A percentile compares a stretch with the other conserved stretches of the same genome.
These are phyloP conservation scores for Cephus rjabovi DNA, from an alignment of 2,888 invertebrate genomes.

Conservation along the genomic window DNA sequence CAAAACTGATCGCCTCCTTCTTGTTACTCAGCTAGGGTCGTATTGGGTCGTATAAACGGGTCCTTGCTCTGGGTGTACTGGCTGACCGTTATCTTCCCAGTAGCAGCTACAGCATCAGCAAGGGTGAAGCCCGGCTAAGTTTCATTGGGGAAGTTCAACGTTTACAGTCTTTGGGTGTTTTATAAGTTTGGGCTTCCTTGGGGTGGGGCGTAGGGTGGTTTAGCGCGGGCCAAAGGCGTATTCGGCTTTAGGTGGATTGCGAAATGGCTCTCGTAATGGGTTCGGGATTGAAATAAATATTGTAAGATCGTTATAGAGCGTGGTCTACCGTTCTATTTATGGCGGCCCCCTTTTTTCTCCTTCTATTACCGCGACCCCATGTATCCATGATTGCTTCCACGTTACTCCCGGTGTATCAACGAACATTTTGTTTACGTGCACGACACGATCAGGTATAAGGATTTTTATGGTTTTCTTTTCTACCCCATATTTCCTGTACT, in stretches of 20 bases:
- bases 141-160: constrained; percentile 25
- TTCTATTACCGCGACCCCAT: neutral
- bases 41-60: neutral
- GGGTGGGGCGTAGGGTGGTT: neutral
- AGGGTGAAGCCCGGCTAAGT: constrained; percentile 3
- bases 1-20: neutral
- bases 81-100: neutral
- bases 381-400: neutral
- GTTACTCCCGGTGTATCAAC: neutral
- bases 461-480: neutral
- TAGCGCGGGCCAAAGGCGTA: constrained; percentile 24
- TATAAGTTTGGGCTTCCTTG: constrained; percentile 7
- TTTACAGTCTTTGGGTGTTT: constrained; percentile 22
- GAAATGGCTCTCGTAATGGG: constrained; percentile 43
- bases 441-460: neutral
- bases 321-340: constrained; percentile 25
- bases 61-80: neutral
- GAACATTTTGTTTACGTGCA: neutral
- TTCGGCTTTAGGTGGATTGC: constrained; percentile 31
- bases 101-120: neutral
- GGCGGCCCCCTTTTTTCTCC: neutral
- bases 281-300: constrained; percentile 45
- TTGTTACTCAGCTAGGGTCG: neutral
- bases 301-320: constrained; percentile 38
- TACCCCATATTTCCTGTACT: neutral